Conservation (phyloP, 2,113 vertebrate species). For the Myotis lucifugus region DNA sequence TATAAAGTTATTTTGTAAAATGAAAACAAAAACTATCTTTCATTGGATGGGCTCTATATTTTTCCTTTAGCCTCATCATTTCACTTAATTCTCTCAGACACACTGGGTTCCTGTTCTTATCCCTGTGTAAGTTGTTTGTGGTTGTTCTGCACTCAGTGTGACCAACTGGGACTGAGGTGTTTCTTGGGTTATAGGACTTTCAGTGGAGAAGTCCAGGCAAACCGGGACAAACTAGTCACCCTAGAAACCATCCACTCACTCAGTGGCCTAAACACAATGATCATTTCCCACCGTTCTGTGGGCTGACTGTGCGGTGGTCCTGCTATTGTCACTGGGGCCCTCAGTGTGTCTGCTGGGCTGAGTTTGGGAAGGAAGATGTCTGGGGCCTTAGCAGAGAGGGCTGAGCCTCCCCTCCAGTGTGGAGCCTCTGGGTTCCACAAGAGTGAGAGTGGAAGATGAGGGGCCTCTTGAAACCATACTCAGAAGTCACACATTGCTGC, state of each 20-base stretch:
- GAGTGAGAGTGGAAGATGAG: background rate
- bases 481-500: background rate
- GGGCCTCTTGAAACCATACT: background rate
- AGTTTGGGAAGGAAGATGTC: background rate
- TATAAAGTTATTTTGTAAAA: slow-evolving; percentile 7
- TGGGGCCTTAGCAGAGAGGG: background rate
- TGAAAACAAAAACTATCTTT: background rate
- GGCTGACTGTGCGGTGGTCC: background rate
- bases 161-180: background rate
- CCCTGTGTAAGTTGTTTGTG: background rate
- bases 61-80: background rate
- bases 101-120: background rate
- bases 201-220: background rate
- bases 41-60: background rate
- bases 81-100: background rate
- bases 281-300: background rate
- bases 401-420: background rate
- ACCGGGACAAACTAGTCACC: background rate
- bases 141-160: background rate
- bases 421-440: background rate
- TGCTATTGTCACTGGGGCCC: background rate
- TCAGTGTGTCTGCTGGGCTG: no score
- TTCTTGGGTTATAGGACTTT: background rate
- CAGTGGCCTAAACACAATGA: background rate
- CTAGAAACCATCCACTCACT: background rate